Percentiles rank a stretch among this genome's conserved stretches.
Conservation (phyloP, 2,113 vertebrate species). For the Benitochromis conjunctus region DNA sequence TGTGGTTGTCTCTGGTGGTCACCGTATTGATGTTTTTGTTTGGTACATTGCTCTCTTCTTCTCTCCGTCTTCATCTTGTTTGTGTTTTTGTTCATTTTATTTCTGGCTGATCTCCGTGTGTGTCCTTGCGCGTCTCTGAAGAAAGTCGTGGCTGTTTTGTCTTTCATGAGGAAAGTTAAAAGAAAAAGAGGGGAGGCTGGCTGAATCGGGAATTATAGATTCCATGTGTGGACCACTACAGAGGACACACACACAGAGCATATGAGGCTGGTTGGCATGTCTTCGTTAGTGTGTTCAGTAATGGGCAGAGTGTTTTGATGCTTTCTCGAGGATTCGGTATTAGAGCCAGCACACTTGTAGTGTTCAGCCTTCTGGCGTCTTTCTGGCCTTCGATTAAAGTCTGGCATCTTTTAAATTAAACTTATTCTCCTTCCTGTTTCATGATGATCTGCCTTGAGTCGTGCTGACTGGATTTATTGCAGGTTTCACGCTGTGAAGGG, state of each 20-base stretch:
- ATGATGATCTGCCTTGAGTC: not conserved
- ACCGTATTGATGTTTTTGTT: slow-evolving; percentile 32
- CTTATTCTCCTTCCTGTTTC: not conserved
- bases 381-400: not conserved
- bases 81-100: slow-evolving; percentile 31
- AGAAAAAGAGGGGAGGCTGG: not conserved
- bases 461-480: not conserved
- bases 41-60: not conserved
- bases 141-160: slow-evolving; percentile 46
- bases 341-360: not conserved
- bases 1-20: slow-evolving; percentile 26
- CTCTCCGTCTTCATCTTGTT: not conserved
- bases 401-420: not conserved
- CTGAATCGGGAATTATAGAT: slow-evolving; percentile 23
- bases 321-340: not conserved
- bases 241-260: not conserved
- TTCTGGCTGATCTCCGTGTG: slow-evolving; percentile 34
- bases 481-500: not conserved
- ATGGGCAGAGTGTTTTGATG: not conserved
- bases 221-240: slow-evolving; percentile 35
- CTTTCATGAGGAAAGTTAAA: slow-evolving; percentile 60
- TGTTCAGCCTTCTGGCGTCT: not conserved
- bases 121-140: slow-evolving; percentile 30
- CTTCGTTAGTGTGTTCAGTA: not conserved
- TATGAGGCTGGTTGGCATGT: not conserved